Evolutionary conservation across 2,113 vertebrate genomes (phyloP), one percentile per base, ranked within the genome.

Genomic region (Perccottus glenii): DNA sequence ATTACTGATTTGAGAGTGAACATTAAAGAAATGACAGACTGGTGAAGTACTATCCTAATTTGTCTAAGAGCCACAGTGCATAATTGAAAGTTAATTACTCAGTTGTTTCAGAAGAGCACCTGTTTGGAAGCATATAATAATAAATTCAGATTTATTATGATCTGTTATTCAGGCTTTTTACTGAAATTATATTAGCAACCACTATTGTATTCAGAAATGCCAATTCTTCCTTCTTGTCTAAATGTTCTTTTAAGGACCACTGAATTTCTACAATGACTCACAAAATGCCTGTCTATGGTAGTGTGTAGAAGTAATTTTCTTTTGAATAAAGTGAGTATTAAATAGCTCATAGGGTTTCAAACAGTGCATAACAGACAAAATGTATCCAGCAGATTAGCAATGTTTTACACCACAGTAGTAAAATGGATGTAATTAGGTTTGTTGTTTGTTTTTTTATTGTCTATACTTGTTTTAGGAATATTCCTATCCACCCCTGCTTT

Each of bases 1-100:
- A 36, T 55, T n/a, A 55, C 52, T 55, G 52, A 55, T 15, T 38
- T 6, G 33, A n/a, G 33, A 38, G 33, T 55, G 33, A 36, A 55
- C 52, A 55, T 55, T 55, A 55, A 55, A 55, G 36, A 55, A 55
- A 55, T 55, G 52, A 27, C 48, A 19, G 27, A 50, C 33, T 55
- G 33, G 6, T 15, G 33, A 55, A n/a, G 52, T 55, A 55, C 32
- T n/a, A 32, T 36, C 5, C 33, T 55, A 55, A 55, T 55, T 55
- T 55, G 52, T 38, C 33, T 55, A 38, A 55, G 33, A 38, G 52
- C 52, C 52, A 27, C 19, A 36, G 33, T 5, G 33, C 52, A 36
- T 55, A 55, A 55, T 55, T 55, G 52, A 55, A 55, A 15, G 52
- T 55, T 55, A 55, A 55, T 55, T 55, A 55, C 33, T 55, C 52